phyloP scores from a whole-genome alignment of 53 echinoderm and acorn worm species.

The Actinopyga echinites region DNA sequence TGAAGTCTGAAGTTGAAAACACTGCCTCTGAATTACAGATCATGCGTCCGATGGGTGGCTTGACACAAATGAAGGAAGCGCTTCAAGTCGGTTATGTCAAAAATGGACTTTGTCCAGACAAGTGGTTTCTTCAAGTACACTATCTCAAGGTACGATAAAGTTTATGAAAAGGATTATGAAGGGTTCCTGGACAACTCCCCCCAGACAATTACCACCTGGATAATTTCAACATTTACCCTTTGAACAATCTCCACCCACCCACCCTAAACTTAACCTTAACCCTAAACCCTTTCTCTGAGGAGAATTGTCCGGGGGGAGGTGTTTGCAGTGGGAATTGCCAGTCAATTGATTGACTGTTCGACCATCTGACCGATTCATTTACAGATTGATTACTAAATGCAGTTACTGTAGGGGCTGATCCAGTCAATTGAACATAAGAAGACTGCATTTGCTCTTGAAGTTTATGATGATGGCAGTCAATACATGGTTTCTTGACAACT shows the following conservation, averaged over 20 bases:
- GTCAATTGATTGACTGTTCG: too few species aligned
- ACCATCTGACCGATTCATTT: too few species aligned
- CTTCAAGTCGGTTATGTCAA: constrained; percentile 67
- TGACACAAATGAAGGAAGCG: constrained; percentile 11
- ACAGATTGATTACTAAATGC: too few species aligned
- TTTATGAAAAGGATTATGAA: not conserved
- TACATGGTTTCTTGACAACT: too few species aligned
- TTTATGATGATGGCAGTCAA: too few species aligned
- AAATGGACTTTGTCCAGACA: constrained; percentile 88
- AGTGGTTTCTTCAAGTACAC: constrained; percentile 94
- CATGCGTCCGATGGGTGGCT: constrained; percentile 73
- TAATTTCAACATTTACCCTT: too few species aligned
- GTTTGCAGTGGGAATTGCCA: too few species aligned
- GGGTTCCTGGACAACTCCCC: not conserved
- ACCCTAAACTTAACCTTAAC: too few species aligned
- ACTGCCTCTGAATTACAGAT: constrained; percentile 86
- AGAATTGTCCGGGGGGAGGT: too few species aligned
- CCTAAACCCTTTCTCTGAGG: not conserved
- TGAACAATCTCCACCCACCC: not conserved
- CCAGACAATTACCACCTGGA: not conserved
- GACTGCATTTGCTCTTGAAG: too few species aligned
- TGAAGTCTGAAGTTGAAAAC: constrained; percentile 79
- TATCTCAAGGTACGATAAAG: constrained; percentile 75
- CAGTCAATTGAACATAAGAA: too few species aligned
- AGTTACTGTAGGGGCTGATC: too few species aligned